These are phyloP conservation scores for Lasioglossum calceatum DNA, from an alignment of 2,888 invertebrate species.

Conservation along the genomic window DNA sequence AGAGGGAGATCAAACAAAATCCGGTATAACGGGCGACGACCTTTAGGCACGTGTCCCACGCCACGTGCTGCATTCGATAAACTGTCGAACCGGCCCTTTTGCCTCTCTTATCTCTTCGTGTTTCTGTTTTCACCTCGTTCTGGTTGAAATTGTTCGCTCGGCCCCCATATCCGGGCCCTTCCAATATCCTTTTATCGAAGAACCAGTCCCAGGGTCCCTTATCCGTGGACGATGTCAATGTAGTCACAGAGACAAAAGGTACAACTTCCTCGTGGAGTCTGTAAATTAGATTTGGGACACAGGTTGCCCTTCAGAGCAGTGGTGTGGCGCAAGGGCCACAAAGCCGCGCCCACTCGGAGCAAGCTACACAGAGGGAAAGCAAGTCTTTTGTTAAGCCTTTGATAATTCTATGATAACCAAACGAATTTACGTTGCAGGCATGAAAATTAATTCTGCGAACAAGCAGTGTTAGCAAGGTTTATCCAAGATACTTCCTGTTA, in stretches of 20 bases:
- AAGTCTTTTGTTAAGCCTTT: neutral
- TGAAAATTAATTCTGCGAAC: neutral
- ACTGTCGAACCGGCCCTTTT: slow-evolving; percentile 55
- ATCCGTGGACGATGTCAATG: neutral
- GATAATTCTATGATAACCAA: neutral
- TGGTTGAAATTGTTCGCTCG: slow-evolving; percentile 30
- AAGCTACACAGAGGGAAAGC: neutral
- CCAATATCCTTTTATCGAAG: neutral
- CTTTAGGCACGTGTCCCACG: slow-evolving; percentile 74
- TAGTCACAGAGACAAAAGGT: neutral
- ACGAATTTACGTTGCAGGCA: neutral
- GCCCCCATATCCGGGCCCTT: neutral
- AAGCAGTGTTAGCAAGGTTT: too few species aligned
- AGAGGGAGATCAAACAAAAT: slow-evolving; percentile 70
- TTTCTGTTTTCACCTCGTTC: slow-evolving; percentile 47
- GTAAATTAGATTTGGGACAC: neutral
- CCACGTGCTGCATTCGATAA: slow-evolving; percentile 73
- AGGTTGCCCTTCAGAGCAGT: neutral
- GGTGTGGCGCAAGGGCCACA: neutral
- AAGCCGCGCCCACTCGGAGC: neutral
- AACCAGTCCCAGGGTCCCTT: neutral
- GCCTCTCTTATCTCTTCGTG: slow-evolving; percentile 34
- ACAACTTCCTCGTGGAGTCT: neutral
- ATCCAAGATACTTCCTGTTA: neutral
- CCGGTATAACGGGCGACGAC: slow-evolving; percentile 73